Evolutionary conservation across 1,140 invertebrate genomes (phyloP), one percentile per base, ranked within the genome.

Genomic region (Drosophila kikkawai): DNA sequence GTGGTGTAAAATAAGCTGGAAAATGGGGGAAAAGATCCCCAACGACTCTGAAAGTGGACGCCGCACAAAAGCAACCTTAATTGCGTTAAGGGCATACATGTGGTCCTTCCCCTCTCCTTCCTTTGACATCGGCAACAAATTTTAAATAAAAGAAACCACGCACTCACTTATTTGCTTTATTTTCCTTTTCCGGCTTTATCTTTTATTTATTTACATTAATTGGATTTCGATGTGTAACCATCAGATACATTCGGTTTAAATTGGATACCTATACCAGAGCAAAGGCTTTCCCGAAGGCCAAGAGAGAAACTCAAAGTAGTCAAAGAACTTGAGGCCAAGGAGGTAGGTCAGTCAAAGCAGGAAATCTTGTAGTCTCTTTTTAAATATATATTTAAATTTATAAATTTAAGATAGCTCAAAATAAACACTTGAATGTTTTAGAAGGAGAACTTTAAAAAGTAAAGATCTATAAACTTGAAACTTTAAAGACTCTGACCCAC

Each of bases 181-280:
- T 76, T 67, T 65, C n/a, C 53, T 45, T 53, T 34, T 26, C 63
- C 8, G 71, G 44, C 34, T n/a, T n/a, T 77, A 73, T 56, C 71
- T 77, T 87, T 80, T 86, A 80, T 86, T 86, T 86, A 83, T 86
- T 86, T 86, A 87, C 84, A 87, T 86, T 86, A 86, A 86, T 86
- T 86, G 83, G 83, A 86, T 86, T 83, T 80, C 84, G 82, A 80
- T 64, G 76, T 63, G 76, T 80, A 69, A 68, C 61, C 47, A 75
- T 36, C 61, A 61, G 64, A 78, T 57, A 69, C 75, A 59, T 32
- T 59, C 68, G 17, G 58, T 74, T 51, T 42, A 74, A 73, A 74
- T 74, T 73, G 68, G 70, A 51, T 51, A 74, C 32, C 22, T 32
- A 55, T 26, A 51, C 41, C 39, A 12, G 47, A 22, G 37, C n/a